Percentiles rank a stretch among this genome's conserved stretches.
These are phyloP conservation scores for Nannobrachium achirus DNA, from an alignment of 2,113 vertebrate genomes.

Conservation along the genomic window DNA sequence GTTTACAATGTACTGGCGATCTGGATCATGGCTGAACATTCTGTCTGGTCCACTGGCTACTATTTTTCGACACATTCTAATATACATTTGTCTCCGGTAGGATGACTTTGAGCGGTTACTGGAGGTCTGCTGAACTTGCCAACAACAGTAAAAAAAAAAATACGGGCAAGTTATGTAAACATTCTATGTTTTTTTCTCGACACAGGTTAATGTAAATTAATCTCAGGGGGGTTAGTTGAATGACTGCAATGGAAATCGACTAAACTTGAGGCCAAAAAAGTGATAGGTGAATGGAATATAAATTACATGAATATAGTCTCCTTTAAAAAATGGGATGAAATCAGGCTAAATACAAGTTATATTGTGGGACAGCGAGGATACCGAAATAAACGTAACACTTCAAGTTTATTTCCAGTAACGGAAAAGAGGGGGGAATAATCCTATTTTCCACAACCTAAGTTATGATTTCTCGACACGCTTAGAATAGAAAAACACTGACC, in stretches of 20 bases:
- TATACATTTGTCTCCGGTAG: conserved; percentile 36
- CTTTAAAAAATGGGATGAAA: not conserved
- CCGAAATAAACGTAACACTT: conserved; percentile 3
- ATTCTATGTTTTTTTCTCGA: no score
- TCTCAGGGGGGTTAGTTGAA: no score
- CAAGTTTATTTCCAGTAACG: conserved; percentile 15
- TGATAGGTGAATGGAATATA: conserved; percentile 37
- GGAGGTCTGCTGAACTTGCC: conserved; percentile 27
- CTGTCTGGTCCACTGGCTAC: conserved; percentile 38
- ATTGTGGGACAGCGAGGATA: not conserved
- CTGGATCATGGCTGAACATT: conserved; percentile 49
- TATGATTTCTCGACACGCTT: conserved; percentile 49
- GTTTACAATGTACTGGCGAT: conserved; percentile 21
- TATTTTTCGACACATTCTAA: conserved; percentile 47
- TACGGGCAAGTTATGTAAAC: no score
- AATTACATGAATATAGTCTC: not conserved
- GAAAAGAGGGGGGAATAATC: conserved; percentile 53
- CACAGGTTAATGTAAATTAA: no score
- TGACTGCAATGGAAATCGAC: conserved; percentile 18
- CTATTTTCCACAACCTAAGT: conserved; percentile 61
- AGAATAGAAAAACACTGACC: conserved; percentile 43
- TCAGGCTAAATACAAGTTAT: conserved; percentile 5
- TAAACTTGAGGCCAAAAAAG: conserved; percentile 53
- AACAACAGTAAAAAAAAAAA: no score
- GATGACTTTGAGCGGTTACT: conserved; percentile 23